Evolutionary conservation across 1,140 invertebrate genomes (phyloP).

Genomic region (Doryteuthis pealeii): DNA sequence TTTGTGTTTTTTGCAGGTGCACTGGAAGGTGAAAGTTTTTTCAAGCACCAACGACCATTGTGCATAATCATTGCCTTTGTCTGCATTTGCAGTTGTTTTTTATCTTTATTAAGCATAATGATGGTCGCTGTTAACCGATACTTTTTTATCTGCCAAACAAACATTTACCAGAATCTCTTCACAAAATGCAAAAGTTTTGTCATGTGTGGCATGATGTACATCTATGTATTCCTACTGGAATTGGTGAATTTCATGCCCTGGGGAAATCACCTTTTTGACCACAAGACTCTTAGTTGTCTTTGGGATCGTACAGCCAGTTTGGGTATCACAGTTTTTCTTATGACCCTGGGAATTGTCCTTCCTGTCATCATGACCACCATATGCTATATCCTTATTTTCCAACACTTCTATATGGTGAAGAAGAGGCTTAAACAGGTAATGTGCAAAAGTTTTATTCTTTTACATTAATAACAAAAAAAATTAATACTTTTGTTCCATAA

Average conservation of each 20-base stretch:
- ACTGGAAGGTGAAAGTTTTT: constrained; percentile 40
- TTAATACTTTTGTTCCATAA: too few relatives aligned
- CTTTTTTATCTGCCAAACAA: constrained; percentile 44
- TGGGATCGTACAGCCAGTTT: constrained; percentile 47
- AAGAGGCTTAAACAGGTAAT: constrained; percentile 12
- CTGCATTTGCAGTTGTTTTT: constrained; percentile 43
- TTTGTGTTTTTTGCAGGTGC: constrained; percentile 38
- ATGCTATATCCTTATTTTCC: constrained; percentile 42
- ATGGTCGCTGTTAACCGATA: constrained; percentile 46
- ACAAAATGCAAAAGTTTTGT: constrained; percentile 30
- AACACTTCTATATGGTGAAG: constrained; percentile 26
- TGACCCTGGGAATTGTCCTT: constrained; percentile 37
- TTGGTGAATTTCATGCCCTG: constrained; percentile 36
- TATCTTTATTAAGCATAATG: constrained; percentile 43
- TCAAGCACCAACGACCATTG: constrained; percentile 35
- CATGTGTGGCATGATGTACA: constrained; percentile 33
- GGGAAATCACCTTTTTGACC: constrained; percentile 46
- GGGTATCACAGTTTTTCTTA: constrained; percentile 46
- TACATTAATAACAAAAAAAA: not conserved
- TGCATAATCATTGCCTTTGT: constrained; percentile 43
- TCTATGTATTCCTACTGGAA: constrained; percentile 33
- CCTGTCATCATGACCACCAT: constrained; percentile 38
- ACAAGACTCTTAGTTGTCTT: constrained; percentile 44
- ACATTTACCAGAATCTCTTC: constrained; percentile 39
- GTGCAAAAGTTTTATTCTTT: not conserved